Evolutionary conservation across 2,888 invertebrate genomes (phyloP).

Genomic region (Caenorhabditis sp.): DNA sequence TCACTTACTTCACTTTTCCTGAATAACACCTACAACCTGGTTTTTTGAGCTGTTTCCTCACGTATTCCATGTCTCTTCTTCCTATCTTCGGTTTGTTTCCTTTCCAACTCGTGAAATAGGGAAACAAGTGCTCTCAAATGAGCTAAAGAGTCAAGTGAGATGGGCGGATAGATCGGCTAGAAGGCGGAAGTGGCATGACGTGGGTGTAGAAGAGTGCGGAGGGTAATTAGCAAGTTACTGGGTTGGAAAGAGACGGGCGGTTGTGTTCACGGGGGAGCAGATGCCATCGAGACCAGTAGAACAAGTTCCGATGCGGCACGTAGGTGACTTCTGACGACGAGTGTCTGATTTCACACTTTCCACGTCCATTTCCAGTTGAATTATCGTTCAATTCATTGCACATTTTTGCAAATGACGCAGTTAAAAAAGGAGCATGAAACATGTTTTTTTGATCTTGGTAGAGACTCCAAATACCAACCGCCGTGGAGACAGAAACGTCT

Average conservation of each 20-base stretch:
- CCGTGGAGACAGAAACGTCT: no score
- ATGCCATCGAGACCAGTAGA: not conserved
- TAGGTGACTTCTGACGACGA: no score
- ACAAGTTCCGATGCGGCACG: not conserved
- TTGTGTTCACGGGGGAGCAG: no score
- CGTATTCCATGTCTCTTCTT: not conserved
- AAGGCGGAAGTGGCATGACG: constrained; percentile 44
- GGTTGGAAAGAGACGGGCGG: constrained; percentile 26
- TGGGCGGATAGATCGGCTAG: constrained; percentile 6
- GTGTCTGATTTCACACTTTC: no score
- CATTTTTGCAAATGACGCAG: not conserved
- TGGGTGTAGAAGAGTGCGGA: not conserved
- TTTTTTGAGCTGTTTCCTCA: constrained; percentile 3
- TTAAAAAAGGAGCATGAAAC: no score
- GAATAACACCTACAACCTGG: constrained; percentile 10
- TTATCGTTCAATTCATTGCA: no score
- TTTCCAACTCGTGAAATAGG: not conserved
- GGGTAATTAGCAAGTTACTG: constrained; percentile 39
- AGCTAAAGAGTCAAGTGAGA: constrained; percentile 4
- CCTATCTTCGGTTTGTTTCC: constrained; percentile 7
- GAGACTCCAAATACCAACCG: no score
- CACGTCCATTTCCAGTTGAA: no score
- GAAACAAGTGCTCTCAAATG: not conserved
- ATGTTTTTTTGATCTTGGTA: not conserved
- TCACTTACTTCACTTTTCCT: no score